These are phyloP conservation scores for Cyanocitta stelleri DNA, from an alignment of 2,113 vertebrate genomes.

Conservation along the genomic window DNA sequence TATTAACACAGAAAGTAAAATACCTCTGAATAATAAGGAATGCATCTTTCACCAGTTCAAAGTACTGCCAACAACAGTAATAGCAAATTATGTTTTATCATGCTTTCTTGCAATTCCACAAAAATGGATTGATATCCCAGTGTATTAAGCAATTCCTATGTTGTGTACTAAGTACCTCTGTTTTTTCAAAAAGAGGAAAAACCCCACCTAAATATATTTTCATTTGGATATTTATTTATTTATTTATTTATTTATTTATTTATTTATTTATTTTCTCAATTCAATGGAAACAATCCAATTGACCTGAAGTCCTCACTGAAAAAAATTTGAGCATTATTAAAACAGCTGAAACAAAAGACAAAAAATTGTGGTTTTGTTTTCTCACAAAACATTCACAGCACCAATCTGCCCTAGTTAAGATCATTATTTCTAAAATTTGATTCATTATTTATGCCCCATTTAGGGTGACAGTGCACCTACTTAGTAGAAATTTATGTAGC, in stretches of 20 bases:
- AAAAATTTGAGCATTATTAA: background rate
- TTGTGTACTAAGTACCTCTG: background rate
- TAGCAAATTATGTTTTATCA: background rate
- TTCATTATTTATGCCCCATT: background rate
- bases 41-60: background rate
- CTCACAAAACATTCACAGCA: background rate
- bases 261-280: background rate
- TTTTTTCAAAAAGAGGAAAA: background rate
- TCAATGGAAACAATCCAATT: background rate
- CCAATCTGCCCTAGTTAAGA: background rate
- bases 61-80: background rate
- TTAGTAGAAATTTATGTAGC: background rate
- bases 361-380: background rate
- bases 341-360: background rate
- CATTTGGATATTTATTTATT: background rate
- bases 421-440: background rate
- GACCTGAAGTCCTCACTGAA: background rate
- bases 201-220: background rate
- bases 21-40: background rate
- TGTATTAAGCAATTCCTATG: background rate
- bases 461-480: background rate
- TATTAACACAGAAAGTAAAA: background rate
- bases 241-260: too few relatives aligned
- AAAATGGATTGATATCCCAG: background rate
- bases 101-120: background rate